A percentile compares a stretch with the other conserved stretches of the same genome.
Conservation (phyloP, 1,140 invertebrate species). For the Centruroides vittatus region DNA sequence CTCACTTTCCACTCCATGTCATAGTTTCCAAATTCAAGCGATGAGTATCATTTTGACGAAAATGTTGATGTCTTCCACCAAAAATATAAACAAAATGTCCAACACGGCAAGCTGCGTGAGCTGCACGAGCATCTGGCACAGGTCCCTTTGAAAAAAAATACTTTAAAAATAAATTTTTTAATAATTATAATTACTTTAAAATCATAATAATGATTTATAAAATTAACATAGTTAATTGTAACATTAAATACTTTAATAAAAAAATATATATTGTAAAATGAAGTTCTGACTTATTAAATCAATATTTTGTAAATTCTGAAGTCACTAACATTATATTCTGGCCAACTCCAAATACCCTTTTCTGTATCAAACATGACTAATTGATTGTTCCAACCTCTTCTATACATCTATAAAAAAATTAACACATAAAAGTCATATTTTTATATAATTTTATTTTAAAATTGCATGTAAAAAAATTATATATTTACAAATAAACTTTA, state of each 20-base stretch:
- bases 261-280: no score
- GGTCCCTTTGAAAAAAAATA: slow-evolving; percentile 21
- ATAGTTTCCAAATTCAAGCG: slow-evolving; percentile 29
- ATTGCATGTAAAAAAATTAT: no score
- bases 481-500: not conserved
- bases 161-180: not conserved
- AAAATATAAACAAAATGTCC: slow-evolving; percentile 31
- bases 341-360: slow-evolving; percentile 26
- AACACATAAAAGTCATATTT: not conserved
- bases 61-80: slow-evolving; percentile 29
- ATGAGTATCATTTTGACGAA: slow-evolving; percentile 34
- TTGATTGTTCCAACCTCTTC: slow-evolving; percentile 34
- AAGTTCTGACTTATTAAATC: not conserved
- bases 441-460: no score
- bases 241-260: not conserved
- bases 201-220: not conserved
- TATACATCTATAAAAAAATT: not conserved
- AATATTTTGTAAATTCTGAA: not conserved
- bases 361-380: slow-evolving; percentile 27
- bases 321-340: slow-evolving; percentile 23
- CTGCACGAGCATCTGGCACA: slow-evolving; percentile 31
- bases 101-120: slow-evolving; percentile 28
- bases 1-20: slow-evolving; percentile 32
- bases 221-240: not conserved
- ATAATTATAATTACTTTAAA: not conserved